Evolutionary conservation across 2,113 vertebrate species (phyloP).

Genomic region (Callithrix jacchus): DNA sequence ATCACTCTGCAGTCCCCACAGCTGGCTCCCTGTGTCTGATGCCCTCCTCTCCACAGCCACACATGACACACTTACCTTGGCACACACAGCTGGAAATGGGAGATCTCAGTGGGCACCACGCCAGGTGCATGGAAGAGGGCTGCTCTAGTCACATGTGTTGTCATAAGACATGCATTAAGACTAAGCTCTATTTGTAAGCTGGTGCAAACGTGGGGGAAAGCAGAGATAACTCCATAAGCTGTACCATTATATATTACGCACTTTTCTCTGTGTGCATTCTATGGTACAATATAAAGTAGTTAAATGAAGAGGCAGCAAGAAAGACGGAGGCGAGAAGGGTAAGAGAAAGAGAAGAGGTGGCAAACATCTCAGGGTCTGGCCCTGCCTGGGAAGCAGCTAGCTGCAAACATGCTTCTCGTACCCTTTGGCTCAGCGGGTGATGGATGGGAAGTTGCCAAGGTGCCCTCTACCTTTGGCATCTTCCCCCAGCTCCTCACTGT

Average conservation of each 20-base stretch:
- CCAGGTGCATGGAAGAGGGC: not conserved
- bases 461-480: not conserved
- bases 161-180: not conserved
- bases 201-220: not conserved
- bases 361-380: not conserved
- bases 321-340: not conserved
- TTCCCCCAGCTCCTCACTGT: not conserved
- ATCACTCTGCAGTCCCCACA: not conserved
- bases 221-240: not conserved
- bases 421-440: not conserved
- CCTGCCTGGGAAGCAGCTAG: not conserved
- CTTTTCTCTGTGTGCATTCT: not conserved
- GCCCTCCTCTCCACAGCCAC: not conserved
- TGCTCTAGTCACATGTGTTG: not conserved
- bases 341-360: not conserved
- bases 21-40: not conserved
- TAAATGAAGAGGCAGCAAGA: not conserved
- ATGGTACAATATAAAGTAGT: not conserved
- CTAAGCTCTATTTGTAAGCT: not conserved
- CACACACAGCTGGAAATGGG: not conserved
- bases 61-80: accelerated
- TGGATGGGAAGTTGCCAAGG: not conserved
- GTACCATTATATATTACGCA: not conserved
- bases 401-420: not conserved
- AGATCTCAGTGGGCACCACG: accelerated